A percentile compares a stretch with the other conserved stretches of the same genome.
phyloP scores from a whole-genome alignment of 2,797 vertebrate genomes.

The Sebastes taczanowskii region DNA sequence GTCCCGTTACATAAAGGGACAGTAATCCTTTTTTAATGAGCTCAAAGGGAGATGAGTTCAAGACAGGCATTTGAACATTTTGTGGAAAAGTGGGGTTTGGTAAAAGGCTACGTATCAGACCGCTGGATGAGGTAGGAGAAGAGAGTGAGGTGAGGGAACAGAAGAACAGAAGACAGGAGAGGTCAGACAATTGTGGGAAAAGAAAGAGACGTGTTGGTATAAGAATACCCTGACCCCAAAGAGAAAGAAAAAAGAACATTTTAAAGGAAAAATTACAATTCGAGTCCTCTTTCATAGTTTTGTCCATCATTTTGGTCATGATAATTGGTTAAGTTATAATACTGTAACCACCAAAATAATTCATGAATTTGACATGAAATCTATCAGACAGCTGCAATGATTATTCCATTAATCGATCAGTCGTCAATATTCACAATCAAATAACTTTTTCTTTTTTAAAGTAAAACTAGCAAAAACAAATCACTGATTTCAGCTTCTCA shows the following conservation, averaged over 20 bases:
- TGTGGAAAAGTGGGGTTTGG: neutral
- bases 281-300: neutral
- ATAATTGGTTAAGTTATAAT: neutral
- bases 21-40: conserved; percentile 81
- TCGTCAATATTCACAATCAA: no score
- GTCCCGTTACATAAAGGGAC: conserved; percentile 11
- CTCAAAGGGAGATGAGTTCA: conserved; percentile 40
- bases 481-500: no score
- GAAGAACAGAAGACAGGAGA: neutral
- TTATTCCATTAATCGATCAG: rapidly evolving
- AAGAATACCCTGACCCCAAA: neutral
- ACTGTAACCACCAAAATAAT: neutral
- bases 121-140: neutral
- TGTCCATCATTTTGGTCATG: neutral
- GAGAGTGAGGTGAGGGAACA: neutral
- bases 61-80: conserved; percentile 3
- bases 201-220: neutral
- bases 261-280: neutral
- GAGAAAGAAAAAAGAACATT: neutral
- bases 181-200: neutral
- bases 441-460: no score
- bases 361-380: rapidly evolving
- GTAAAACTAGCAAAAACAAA: no score
- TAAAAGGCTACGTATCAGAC: neutral
- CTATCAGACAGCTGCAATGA: neutral